phyloP scores from a whole-genome alignment of 2,797 vertebrate species.

The Semaprochilodus insignis region DNA sequence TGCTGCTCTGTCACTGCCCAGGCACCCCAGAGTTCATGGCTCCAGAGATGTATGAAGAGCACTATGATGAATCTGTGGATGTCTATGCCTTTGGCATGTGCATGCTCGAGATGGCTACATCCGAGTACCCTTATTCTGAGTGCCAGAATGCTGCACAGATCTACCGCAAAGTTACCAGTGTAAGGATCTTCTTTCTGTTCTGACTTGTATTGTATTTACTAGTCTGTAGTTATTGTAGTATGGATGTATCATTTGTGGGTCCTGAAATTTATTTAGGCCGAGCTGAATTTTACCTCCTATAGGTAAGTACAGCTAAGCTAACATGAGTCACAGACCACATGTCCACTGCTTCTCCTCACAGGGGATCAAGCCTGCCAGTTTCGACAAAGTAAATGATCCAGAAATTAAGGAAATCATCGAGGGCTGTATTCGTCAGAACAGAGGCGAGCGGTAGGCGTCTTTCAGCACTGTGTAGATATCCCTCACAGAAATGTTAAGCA shows the following conservation, averaged over 20 bases:
- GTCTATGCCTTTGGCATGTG: slow-evolving; percentile 99
- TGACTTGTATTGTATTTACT: not conserved
- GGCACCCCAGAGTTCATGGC: slow-evolving; percentile 87
- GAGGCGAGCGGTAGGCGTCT: slow-evolving; percentile 85
- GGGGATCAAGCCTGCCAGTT: slow-evolving; percentile 97
- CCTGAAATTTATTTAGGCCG: not conserved
- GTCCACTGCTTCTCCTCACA: slow-evolving; percentile 60
- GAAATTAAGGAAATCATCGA: slow-evolving; percentile 98
- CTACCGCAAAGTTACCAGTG: slow-evolving; percentile 98
- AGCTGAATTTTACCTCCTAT: not conserved
- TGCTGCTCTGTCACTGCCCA: slow-evolving; percentile 53
- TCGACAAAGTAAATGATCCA: slow-evolving; percentile 93
- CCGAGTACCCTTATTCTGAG: slow-evolving; percentile 96
- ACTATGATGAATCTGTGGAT: slow-evolving; percentile 97
- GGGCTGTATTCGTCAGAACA: slow-evolving; percentile 93
- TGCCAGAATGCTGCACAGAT: slow-evolving; percentile 97
- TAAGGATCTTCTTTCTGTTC: slow-evolving; percentile 69
- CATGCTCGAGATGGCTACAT: slow-evolving; percentile 97
- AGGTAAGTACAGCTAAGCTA: not conserved
- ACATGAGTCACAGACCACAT: not conserved
- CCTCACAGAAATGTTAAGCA: slow-evolving; percentile 22
- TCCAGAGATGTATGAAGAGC: slow-evolving; percentile 97
- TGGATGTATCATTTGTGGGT: not conserved
- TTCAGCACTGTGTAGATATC: slow-evolving; percentile 17
- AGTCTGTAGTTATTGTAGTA: not conserved